A percentile compares a stretch with the other conserved stretches of the same genome.
Conservation (phyloP, 2,797 vertebrate species). For the Simalia tracyae region DNA sequence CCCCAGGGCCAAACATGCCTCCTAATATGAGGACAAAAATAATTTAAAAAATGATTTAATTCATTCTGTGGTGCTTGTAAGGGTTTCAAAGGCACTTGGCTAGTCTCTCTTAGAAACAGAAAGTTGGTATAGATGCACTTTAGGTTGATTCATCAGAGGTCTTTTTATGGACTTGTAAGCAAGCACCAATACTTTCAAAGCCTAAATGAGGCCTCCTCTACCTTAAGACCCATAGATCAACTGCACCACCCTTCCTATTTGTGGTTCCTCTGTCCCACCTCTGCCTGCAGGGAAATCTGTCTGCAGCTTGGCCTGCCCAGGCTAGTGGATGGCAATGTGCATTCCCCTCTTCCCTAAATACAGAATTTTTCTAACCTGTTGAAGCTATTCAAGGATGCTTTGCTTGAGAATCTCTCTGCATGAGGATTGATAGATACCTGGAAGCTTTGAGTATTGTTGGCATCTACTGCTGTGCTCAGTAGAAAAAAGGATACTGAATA, state of each 20-base stretch:
- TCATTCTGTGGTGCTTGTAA: neutral
- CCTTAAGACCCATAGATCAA: neutral
- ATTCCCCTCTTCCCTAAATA: neutral
- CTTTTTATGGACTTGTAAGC: neutral
- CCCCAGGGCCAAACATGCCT: neutral
- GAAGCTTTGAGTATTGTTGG: neutral
- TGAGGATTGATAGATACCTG: neutral
- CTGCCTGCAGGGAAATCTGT: neutral
- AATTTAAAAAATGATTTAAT: neutral
- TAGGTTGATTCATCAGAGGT: neutral
- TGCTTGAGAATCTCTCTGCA: neutral
- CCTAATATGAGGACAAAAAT: neutral
- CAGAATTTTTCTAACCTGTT: neutral
- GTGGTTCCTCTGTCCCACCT: neutral
- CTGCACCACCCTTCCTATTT: neutral
- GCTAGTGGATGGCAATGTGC: neutral
- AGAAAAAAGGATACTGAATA: neutral
- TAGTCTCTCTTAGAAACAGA: neutral
- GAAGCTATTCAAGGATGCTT: neutral
- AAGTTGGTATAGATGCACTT: neutral
- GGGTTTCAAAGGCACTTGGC: neutral
- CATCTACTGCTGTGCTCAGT: neutral
- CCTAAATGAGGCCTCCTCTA: neutral
- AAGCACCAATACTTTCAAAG: neutral
- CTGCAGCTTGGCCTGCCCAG: neutral